phyloP scores from a whole-genome alignment of 1,140 invertebrate genomes.

The Anthonomus grandis region DNA sequence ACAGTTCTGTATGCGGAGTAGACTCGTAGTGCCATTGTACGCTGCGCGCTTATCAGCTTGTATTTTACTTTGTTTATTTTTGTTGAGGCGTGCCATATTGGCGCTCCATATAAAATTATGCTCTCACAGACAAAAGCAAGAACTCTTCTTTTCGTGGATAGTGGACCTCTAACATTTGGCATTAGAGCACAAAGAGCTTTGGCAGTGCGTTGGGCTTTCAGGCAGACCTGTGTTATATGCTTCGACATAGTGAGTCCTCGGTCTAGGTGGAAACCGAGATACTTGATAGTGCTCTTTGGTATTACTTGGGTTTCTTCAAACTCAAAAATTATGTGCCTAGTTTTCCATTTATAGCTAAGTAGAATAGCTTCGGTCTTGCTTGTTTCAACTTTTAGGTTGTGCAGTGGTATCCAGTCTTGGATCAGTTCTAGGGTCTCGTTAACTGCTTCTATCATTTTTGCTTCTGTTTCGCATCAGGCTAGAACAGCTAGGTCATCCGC shows the following conservation, averaged over 20 bases:
- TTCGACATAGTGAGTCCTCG: background rate
- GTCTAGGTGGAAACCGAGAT: background rate
- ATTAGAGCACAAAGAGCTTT: background rate
- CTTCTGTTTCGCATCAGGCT: no score
- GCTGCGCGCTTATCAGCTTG: background rate
- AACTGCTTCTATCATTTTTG: background rate
- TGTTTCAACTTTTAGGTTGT: slow-evolving; percentile 3
- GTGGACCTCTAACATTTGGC: background rate
- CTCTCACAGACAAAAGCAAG: background rate
- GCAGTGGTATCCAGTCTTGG: background rate
- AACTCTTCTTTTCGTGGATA: background rate
- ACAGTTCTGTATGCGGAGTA: background rate
- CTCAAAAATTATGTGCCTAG: background rate
- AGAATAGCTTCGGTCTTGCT: background rate
- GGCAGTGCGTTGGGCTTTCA: background rate
- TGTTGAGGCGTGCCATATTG: background rate
- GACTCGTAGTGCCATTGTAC: background rate
- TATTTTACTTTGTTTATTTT: background rate
- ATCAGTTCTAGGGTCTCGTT: background rate
- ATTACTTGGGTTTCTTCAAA: background rate
- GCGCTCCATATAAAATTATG: background rate
- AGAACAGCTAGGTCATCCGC: no score
- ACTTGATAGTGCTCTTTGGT: background rate
- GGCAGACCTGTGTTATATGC: background rate
- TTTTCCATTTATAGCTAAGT: background rate